Conservation (phyloP, 1,140 invertebrate genomes). For the Pseudoatta argentina region DNA sequence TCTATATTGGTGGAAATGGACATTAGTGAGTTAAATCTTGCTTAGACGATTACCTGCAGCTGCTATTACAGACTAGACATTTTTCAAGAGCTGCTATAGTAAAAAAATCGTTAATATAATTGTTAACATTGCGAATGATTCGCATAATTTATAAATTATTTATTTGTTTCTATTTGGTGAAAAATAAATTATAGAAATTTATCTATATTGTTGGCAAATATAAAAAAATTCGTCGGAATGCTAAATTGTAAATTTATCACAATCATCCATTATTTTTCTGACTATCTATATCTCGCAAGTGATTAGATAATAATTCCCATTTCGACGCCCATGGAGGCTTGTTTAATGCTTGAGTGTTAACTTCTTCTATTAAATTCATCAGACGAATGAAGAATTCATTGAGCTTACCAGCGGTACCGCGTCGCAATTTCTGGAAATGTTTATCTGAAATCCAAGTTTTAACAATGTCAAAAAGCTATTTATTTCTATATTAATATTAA, state of each 20-base stretch:
- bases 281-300: conserved; percentile 49
- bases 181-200: neutral
- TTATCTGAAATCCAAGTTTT: conserved; percentile 79
- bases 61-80: conserved; percentile 30
- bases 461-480: neutral
- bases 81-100: neutral
- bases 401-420: conserved; percentile 85
- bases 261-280: conserved; percentile 23
- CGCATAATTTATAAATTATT: neutral
- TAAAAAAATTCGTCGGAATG: conserved; percentile 34
- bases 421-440: conserved; percentile 85
- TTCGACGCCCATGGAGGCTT: conserved; percentile 77
- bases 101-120: neutral
- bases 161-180: neutral
- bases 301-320: conserved; percentile 72
- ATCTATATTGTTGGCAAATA: conserved; percentile 30
- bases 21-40: neutral
- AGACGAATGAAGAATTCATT: conserved; percentile 84
- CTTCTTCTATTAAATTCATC: conserved; percentile 83
- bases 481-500: neutral
- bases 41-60: neutral
- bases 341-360: conserved; percentile 80
- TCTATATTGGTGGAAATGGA: too few species aligned
- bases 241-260: conserved; percentile 8
- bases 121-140: neutral